Evolutionary conservation across 1,140 invertebrate species (phyloP), one percentile per base, ranked within the genome.

Genomic region (Ostrea edulis): DNA sequence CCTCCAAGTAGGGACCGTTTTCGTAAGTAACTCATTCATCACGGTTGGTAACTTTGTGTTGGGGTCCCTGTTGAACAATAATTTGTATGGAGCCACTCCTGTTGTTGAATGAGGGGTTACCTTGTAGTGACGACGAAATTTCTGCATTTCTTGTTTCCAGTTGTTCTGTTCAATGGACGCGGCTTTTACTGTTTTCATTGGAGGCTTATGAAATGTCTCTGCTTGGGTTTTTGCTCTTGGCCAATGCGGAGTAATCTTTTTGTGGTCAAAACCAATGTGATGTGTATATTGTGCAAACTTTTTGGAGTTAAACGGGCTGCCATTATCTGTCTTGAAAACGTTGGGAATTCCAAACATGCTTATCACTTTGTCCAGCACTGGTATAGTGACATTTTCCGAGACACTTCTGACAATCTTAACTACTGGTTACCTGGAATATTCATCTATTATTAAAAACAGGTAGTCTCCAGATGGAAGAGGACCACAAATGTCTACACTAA

Each of bases 361-460:
- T 54, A 86, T 53, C 7, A 86, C 51, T 44, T 77, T 85, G 35
- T 88, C 83, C 22, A 88, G 52, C 14, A 85, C 20, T 89, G 85
- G n/a, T n/a, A n/a, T n/a, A n/a, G 85, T 54, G 14, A n/a, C 52
- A 25, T 68, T 51, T 51, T 29, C 83, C 5, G 87, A 88, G 14
- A 84, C 51, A 77, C 65, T 77, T 51, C 51, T 54, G 25, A 77
- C 77, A 44, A 84, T 88, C 25, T 85, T 20, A 0, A 88, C 82
- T 54, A 88, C 52, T 8, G 87, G 87, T 14, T 88, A 88, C 82
- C 90, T 68, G n/a, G 91, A 93, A 52, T 92, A 93, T 81, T 92
- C 88, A 84, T 92, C 89, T 14, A 87, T 87, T 3, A 92, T 20
- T 17, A 91, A 89, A 7, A 92, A 81, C n/a, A 91, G 35, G 82